A percentile compares a stretch with the other conserved stretches of the same genome.
phyloP scores from a whole-genome alignment of 2,113 vertebrate species.

The Petroica traversi region DNA sequence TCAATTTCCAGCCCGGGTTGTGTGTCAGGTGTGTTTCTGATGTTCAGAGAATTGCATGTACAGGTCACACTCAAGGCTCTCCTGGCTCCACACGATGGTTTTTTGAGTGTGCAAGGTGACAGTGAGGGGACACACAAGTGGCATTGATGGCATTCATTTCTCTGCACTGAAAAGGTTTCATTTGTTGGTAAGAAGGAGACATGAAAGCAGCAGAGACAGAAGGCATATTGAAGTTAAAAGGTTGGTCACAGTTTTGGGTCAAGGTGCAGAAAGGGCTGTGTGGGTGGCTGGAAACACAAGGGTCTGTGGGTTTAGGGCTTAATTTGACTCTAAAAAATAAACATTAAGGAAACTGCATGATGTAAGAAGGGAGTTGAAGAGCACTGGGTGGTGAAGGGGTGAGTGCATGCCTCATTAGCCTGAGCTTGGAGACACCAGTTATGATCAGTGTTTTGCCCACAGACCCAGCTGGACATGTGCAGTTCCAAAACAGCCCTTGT shows the following conservation, averaged over 20 bases:
- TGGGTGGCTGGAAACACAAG: background rate
- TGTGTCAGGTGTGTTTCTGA: fast-evolving
- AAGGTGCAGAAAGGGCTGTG: background rate
- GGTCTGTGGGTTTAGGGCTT: background rate
- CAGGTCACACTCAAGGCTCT: background rate
- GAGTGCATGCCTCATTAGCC: fast-evolving
- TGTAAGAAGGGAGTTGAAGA: background rate
- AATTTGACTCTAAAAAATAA: background rate
- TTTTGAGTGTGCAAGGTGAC: background rate
- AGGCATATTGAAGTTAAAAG: background rate
- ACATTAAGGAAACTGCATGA: background rate
- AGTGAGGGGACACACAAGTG: background rate
- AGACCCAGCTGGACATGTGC: background rate
- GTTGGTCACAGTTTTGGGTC: background rate
- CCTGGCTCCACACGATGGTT: background rate
- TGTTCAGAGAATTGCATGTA: background rate
- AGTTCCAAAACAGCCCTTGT: background rate
- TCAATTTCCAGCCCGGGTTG: background rate
- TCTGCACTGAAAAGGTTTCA: background rate
- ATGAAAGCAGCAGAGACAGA: background rate
- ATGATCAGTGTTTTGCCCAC: background rate
- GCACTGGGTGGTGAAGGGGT: fast-evolving
- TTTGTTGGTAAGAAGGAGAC: background rate
- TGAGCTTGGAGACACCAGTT: background rate
- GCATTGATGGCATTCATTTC: background rate